Percentiles rank a stretch among this genome's conserved stretches.
phyloP scores from a whole-genome alignment of 92 coral and sea anemone species.

The Actinostola sp. region DNA sequence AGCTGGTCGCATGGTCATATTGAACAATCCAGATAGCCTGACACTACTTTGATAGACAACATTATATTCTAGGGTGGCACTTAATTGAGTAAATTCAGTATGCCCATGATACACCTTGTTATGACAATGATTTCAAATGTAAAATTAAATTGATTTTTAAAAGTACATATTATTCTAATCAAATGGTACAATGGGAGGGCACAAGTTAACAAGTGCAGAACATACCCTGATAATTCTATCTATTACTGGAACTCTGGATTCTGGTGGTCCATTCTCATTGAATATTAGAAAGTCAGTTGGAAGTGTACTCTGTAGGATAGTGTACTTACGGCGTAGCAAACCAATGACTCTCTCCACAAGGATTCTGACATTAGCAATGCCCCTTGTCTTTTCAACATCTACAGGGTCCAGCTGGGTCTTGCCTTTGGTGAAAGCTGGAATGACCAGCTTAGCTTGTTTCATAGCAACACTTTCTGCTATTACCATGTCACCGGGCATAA shows the following conservation, averaged over 20 bases:
- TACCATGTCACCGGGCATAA: conserved; percentile 46
- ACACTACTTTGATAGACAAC: too few species aligned
- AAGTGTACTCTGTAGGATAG: conserved; percentile 50
- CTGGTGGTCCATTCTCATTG: conserved; percentile 23
- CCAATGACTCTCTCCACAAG: conserved; percentile 63
- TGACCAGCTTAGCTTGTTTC: conserved; percentile 28
- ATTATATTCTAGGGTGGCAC: too few species aligned
- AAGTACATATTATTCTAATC: too few species aligned
- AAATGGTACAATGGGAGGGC: conserved; percentile 65
- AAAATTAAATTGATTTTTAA: conserved; percentile 1
- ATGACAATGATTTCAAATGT: too few species aligned
- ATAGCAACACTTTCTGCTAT: conserved; percentile 52
- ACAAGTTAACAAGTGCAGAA: conserved; percentile 60
- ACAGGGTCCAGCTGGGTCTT: conserved; percentile 31
- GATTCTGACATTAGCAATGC: conserved; percentile 52
- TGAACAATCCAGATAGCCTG: too few species aligned
- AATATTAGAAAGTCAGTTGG: conserved; percentile 21
- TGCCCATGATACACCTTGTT: too few species aligned
- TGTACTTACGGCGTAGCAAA: conserved; percentile 46
- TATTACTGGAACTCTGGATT: conserved; percentile 27
- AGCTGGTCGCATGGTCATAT: too few species aligned
- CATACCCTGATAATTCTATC: conserved; percentile 63
- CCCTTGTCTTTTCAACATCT: conserved; percentile 46
- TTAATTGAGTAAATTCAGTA: too few species aligned
- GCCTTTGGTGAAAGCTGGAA: conserved; percentile 54